Percentiles rank a stretch among this genome's conserved stretches.
phyloP scores from a whole-genome alignment of 2,888 invertebrate species.

The Hermodice carunculata region DNA sequence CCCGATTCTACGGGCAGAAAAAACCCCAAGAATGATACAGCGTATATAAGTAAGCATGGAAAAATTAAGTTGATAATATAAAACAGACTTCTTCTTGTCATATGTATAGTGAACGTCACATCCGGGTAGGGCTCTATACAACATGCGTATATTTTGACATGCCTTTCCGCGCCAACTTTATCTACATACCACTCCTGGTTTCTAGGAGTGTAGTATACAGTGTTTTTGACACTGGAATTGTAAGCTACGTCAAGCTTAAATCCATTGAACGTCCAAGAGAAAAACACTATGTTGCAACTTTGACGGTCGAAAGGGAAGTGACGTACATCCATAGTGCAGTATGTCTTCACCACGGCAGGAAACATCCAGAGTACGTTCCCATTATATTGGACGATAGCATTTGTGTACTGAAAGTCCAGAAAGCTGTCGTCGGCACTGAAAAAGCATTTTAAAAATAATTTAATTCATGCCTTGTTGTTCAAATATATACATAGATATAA shows the following conservation, averaged over 20 bases:
- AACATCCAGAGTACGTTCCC: conserved; percentile 72
- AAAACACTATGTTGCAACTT: conserved; percentile 71
- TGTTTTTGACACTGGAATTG: conserved; percentile 31
- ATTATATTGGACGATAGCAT: conserved; percentile 70
- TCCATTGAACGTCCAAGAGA: conserved; percentile 72
- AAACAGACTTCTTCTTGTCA: conserved; percentile 41
- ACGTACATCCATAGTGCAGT: conserved; percentile 71
- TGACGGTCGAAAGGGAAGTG: conserved; percentile 73
- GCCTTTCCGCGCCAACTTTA: conserved; percentile 67
- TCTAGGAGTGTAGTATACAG: conserved; percentile 79
- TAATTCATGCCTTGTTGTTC: not conserved
- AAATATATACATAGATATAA: no score
- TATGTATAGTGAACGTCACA: conserved; percentile 45
- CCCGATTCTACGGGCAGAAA: conserved; percentile 44
- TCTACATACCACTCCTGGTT: conserved; percentile 82
- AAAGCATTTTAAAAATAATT: not conserved
- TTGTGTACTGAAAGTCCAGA: conserved; percentile 63
- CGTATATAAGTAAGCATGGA: conserved; percentile 44
- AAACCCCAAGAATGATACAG: conserved; percentile 45
- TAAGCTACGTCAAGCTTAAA: conserved; percentile 63
- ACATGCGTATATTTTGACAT: conserved; percentile 64
- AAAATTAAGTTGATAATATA: conserved; percentile 43
- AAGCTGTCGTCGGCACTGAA: conserved; percentile 50
- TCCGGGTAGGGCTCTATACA: conserved; percentile 64
- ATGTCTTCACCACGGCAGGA: conserved; percentile 71